phyloP scores from a whole-genome alignment of 2,113 vertebrate genomes.

The Oncorhynchus masou region DNA sequence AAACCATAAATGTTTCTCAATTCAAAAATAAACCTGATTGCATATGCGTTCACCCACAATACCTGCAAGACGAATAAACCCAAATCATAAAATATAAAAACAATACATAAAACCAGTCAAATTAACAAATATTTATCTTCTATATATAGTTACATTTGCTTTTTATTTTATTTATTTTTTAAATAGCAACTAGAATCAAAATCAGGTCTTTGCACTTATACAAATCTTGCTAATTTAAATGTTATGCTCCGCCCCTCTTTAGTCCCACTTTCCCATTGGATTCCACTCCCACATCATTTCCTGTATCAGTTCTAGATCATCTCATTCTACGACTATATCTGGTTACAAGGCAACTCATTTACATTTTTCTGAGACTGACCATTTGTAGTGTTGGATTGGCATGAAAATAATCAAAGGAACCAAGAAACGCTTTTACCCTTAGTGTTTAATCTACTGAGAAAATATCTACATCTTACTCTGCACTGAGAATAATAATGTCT shows the following conservation, averaged over 20 bases:
- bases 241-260: slow-evolving; percentile 24
- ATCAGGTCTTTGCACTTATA: slow-evolving; percentile 47
- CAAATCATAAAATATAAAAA: slow-evolving; percentile 72
- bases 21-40: slow-evolving; percentile 74
- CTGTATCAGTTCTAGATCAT: not conserved
- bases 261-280: not conserved
- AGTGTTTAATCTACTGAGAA: slow-evolving; percentile 63
- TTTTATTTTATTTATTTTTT: slow-evolving; percentile 55
- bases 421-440: slow-evolving; percentile 29
- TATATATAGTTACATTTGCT: slow-evolving; percentile 80
- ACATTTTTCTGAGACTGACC: slow-evolving; percentile 22
- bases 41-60: slow-evolving; percentile 76
- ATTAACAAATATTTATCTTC: slow-evolving; percentile 77
- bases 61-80: slow-evolving; percentile 69
- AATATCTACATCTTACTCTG: slow-evolving; percentile 75
- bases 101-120: slow-evolving; percentile 70
- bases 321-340: not conserved
- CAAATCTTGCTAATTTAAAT: slow-evolving; percentile 33
- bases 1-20: slow-evolving; percentile 62
- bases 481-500: slow-evolving; percentile 59
- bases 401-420: slow-evolving; percentile 13
- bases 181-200: slow-evolving; percentile 56
- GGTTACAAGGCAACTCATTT: slow-evolving; percentile 47
- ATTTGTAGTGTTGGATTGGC: slow-evolving; percentile 40
- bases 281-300: not conserved